Base-by-base conservation (phyloP, 1,140 invertebrate species). In the Drosophila biarmipes region DNA sequence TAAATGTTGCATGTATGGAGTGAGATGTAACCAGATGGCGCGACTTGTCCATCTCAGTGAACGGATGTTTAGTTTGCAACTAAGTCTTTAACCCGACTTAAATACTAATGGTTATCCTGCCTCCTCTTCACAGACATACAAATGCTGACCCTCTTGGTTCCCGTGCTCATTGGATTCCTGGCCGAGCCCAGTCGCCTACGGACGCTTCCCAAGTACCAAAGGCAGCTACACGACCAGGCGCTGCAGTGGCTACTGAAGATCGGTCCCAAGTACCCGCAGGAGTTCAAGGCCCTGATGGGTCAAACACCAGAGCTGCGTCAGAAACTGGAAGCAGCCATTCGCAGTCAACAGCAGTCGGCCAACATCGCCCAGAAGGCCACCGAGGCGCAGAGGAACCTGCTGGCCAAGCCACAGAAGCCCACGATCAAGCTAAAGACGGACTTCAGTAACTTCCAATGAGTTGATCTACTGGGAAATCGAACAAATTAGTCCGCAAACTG, bases 341-440 rank as follows among this genome's bases (percentile, higher is more conserved):
- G 96, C 71, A 94, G 94, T n/a, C 95, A 93, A 78, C 96, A 96
- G 80, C 94, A 94, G 81, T 92, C 93, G 61, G 92, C 91, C 34
- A 93, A 92, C 77, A 93, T 92, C 24, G 93, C 93, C 77, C 91
- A 66, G 21, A 93, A 92, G 63, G 91, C 75, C 80, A 92, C 91
- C 64, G 91, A 92, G 45, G 92, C 92, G 67, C 91, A 91, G 42
- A 74, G 73, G 17, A 86, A 57, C 79, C 92, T 92, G 42, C 90
- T 92, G 49, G 93, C 90, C 29, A 78, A 92, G 63, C 93, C 93
- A 53, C 94, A 95, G 80, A 94, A 95, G 66, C 96, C 97, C 51
- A 96, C 97, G 10, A 99, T 99, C 80, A 97, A 98, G 92, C 94
- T 99, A 45, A 99, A 98, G 94, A 99, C 97, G 15, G 97, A 98